These are phyloP conservation scores for Leuciscus waleckii DNA, from an alignment of 2,797 vertebrate species.

Conservation along the genomic window DNA sequence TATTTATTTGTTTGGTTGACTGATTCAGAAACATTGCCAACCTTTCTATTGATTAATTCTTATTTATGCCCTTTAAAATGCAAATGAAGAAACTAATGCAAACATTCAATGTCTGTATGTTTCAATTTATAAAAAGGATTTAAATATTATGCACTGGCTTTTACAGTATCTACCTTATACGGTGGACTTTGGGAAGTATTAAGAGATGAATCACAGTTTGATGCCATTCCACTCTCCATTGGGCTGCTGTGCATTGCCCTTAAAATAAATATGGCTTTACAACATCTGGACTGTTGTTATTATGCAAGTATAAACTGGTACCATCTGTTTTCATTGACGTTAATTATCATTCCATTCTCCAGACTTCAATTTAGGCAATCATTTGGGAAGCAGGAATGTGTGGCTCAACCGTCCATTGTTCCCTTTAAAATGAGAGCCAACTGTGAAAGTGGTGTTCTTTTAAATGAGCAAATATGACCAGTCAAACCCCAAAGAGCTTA, in stretches of 20 bases:
- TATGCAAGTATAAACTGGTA: conserved; percentile 43
- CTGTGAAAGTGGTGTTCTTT: conserved; percentile 12
- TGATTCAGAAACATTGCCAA: conserved; percentile 10
- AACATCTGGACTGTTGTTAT: conserved; percentile 56
- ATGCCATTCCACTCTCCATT: conserved; percentile 9
- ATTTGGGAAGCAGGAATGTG: conserved; percentile 19
- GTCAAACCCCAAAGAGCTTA: neutral
- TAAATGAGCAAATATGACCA: conserved; percentile 25
- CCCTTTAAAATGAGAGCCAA: conserved; percentile 1
- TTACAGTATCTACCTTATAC: neutral
- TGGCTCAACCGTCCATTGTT: neutral
- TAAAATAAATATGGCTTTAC: conserved; percentile 43
- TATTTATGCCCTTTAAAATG: neutral
- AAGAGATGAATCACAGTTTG: neutral
- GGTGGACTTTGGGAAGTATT: neutral
- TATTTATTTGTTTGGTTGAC: conserved; percentile 6
- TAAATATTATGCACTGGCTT: neutral
- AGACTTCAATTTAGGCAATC: conserved; percentile 48
- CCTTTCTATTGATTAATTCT: neutral
- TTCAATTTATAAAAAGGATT: neutral
- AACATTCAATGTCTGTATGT: neutral
- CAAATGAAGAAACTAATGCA: neutral
- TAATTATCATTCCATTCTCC: conserved; percentile 53
- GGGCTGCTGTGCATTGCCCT: conserved; percentile 38
- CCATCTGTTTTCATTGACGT: conserved; percentile 55